Base-by-base conservation (phyloP, 2,797 vertebrate genomes). In the Sebastes iracundus region DNA sequence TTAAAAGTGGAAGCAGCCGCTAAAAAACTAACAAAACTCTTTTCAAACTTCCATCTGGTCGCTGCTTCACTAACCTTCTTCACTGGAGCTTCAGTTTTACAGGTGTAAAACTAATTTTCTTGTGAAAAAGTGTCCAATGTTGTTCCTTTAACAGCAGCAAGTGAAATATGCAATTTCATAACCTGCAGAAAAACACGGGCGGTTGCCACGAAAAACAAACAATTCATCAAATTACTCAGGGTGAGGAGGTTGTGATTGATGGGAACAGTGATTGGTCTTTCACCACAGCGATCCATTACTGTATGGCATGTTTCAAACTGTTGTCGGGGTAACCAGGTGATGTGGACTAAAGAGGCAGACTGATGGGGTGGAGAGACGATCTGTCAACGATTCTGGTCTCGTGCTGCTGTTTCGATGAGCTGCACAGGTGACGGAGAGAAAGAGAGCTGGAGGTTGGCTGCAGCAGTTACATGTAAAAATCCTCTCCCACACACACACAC, bases 291-390 rank as follows among this genome's bases (percentile, higher is more conserved):
- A 72, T 81, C 58, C 61, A 61, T 66, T 75, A 64, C 52, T 5
- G 49, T 55, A 16, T 1, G 38, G 33, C 56, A 46, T 14, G 30
- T 82, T 76, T 83, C 30, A 77, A 22, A 75, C 75, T 68, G 38
- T 42, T 33, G 78, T 67, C 23, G n/a, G 63, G 30, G 64, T 62
- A 85, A 81, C 80, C 81, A 80, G 85, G 77, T 75, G 49, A 82
- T 70, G 69, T 11, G 10, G 76, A 77, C 62, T 56, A 72, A 49
- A 78, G 79, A 75, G 63, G 18, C 70, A 35, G 60, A 74, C 6
- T 20, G 72, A 66, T 12, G 10, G 67, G 53, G 22, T 64, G 80
- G 33, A 52, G 74, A 81, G 58, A 77, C 13, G 62, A 66, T 72
- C 64, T 82, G 77, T 91, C 87, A 80, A 32, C 35, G 11, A 12